These are phyloP conservation scores for Nomada flava DNA, from an alignment of 2,888 invertebrate genomes.

Conservation along the genomic window DNA sequence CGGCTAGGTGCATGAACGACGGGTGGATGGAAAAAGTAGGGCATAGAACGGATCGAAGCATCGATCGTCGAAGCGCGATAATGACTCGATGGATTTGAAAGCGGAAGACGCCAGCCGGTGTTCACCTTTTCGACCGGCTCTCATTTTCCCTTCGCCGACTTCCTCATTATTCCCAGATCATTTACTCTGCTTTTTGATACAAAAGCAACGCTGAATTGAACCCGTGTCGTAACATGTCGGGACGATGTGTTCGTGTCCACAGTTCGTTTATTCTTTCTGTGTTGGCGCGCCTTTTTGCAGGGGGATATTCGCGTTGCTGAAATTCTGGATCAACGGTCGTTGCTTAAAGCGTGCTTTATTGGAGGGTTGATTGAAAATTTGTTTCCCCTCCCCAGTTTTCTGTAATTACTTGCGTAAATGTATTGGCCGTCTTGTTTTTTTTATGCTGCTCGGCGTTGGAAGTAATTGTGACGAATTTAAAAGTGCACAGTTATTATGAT, in stretches of 20 bases:
- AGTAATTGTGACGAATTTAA: no score
- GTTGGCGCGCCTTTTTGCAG: background rate
- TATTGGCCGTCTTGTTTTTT: no score
- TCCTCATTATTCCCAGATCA: constrained; percentile 68
- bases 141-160: constrained; percentile 63
- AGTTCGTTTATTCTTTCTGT: background rate
- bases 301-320: background rate
- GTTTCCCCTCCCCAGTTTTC: background rate
- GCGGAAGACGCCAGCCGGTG: constrained; percentile 61
- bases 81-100: constrained; percentile 72
- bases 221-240: constrained; percentile 11
- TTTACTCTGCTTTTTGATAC: constrained; percentile 57
- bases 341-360: background rate
- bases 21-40: constrained; percentile 61
- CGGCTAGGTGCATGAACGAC: background rate
- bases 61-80: constrained; percentile 68
- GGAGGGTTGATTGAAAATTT: background rate
- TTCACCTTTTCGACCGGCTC: constrained; percentile 64
- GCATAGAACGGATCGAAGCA: constrained; percentile 62
- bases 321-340: background rate
- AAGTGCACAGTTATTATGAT: no score
- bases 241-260: background rate
- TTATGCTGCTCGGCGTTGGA: no score
- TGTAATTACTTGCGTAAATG: background rate
- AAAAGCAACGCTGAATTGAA: constrained; percentile 45